phyloP scores from a whole-genome alignment of 2,113 vertebrate species.

The Furnarius figulus region DNA sequence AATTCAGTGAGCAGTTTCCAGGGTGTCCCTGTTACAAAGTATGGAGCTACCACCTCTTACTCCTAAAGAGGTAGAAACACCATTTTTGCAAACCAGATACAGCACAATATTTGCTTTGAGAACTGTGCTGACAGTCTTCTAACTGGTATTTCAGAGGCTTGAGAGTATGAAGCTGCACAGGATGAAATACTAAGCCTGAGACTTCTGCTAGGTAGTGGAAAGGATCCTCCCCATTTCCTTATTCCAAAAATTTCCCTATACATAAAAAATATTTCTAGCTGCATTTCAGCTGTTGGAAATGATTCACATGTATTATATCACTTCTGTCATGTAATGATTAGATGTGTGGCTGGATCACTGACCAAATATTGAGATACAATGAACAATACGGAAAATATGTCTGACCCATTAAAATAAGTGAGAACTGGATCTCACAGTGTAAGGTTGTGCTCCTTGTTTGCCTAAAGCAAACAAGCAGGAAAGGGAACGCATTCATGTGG shows the following conservation, averaged over 20 bases:
- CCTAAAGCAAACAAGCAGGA: conserved; percentile 12
- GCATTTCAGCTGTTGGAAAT: neutral
- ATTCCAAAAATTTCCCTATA: neutral
- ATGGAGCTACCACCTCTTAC: neutral
- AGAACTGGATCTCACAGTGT: neutral
- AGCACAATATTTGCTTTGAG: neutral
- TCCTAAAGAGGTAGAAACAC: neutral
- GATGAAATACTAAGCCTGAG: neutral
- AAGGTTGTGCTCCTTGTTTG: neutral
- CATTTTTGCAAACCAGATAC: neutral
- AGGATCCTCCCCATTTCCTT: neutral
- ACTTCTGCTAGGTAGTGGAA: neutral
- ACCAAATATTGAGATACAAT: conserved; percentile 10
- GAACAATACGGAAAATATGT: conserved; percentile 1
- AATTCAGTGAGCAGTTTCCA: neutral
- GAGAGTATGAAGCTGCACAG: neutral
- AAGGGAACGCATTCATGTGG: neutral
- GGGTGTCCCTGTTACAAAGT: rapidly evolving
- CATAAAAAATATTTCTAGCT: neutral
- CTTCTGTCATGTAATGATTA: neutral
- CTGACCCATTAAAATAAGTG: neutral
- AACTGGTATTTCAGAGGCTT: neutral
- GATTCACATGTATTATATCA: neutral
- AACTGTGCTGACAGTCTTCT: neutral
- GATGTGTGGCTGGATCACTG: neutral